phyloP scores from a whole-genome alignment of 2,888 invertebrate species.

The Ennomos fuscantarius region DNA sequence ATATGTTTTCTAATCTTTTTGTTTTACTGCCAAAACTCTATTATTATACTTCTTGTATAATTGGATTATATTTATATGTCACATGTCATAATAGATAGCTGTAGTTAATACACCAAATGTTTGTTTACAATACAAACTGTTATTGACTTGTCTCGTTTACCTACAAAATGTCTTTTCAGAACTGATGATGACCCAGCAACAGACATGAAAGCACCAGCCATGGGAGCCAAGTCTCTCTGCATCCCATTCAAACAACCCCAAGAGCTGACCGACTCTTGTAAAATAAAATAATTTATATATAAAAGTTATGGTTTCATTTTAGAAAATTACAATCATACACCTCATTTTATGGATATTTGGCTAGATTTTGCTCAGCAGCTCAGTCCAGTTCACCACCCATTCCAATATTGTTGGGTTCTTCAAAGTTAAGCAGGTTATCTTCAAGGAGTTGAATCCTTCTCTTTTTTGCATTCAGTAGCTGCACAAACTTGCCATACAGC shows the following conservation, averaged over 20 bases:
- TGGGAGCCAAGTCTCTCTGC: slow-evolving; percentile 99
- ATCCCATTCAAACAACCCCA: slow-evolving; percentile 96
- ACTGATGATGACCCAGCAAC: slow-evolving; percentile 86
- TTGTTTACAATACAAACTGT: no score
- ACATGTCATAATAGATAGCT: no score
- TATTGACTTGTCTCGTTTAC: no score
- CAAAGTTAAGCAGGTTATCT: slow-evolving; percentile 52
- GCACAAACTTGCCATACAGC: slow-evolving; percentile 70
- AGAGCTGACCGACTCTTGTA: slow-evolving; percentile 74
- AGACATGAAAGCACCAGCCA: slow-evolving; percentile 93
- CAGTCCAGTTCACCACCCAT: slow-evolving; percentile 14
- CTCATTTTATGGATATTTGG: no score
- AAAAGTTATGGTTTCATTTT: slow-evolving; percentile 33
- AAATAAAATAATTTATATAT: slow-evolving; percentile 50
- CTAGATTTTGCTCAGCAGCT: no score
- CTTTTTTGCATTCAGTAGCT: slow-evolving; percentile 71
- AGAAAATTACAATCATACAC: not conserved
- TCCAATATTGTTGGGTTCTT: slow-evolving; percentile 21
- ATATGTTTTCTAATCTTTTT: no score
- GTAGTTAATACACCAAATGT: no score
- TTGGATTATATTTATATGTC: no score
- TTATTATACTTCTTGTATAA: no score
- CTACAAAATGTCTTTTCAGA: slow-evolving; percentile 68
- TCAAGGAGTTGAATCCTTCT: slow-evolving; percentile 65
- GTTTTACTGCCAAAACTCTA: no score